Base-by-base conservation (phyloP, 2,888 invertebrate species). In the Rhabditoides inermis region DNA sequence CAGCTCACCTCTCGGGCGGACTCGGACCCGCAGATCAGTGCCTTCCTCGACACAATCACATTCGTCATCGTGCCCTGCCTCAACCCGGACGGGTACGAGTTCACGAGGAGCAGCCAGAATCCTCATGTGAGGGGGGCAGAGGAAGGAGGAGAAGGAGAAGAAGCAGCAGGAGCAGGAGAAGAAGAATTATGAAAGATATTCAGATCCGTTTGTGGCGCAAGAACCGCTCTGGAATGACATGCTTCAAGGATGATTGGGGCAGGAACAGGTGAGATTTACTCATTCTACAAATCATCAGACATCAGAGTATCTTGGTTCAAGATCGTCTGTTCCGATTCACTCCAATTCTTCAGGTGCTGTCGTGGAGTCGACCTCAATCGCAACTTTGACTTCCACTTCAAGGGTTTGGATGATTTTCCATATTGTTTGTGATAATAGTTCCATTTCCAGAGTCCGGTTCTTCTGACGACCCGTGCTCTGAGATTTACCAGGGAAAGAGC, bases 311-410 rank as follows among this genome's bases (percentile, higher is more conserved):
- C n/a, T n/a, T n/a, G n/a, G n/a, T n/a, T n/a, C n/a, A n/a, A n/a
- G n/a, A n/a, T n/a, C n/a, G n/a, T n/a, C n/a, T n/a, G 30, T 30
- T 25, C 5, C 7, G n/a, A 44, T 5, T 27, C 6, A 18, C 10
- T 10, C 32, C 15, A 10, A 15, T 20, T 26, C 2, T 30, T 20
- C 5, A 44, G 60, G n/a, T 75, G 75, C 47, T 76, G 76, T 56
- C 63, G 70, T 15, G 76, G 76, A 12, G 76, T 76, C 25, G 76
- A 76, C 47, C 61, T 76, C 46, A 76, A 76, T 55, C 41, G 76
- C 18, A 76, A 76, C 50, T 76, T 76, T 49, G 73, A 76, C 56
- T 76, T 73, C 46, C 71, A 73, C 45, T 75, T 70, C 61, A 63
- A 61, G 55, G 66, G 66, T 64, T 20, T n/a, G 7, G 6, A 15